phyloP scores from a whole-genome alignment of 2,797 vertebrate genomes.

The Erpetoichthys calabaricus region DNA sequence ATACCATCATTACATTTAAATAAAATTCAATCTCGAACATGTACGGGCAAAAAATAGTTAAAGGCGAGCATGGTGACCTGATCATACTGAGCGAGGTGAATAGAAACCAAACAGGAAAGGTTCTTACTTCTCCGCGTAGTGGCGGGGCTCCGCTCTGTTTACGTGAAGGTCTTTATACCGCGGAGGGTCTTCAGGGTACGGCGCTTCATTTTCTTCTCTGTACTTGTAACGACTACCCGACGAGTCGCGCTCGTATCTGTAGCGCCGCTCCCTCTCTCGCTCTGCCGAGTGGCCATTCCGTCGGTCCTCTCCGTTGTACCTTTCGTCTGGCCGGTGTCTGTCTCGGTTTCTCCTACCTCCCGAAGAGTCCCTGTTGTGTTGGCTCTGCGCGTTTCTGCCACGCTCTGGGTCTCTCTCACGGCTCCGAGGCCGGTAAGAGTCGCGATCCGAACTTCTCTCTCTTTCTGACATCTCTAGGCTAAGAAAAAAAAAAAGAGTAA shows the following conservation, averaged over 20 bases:
- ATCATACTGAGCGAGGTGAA: no score
- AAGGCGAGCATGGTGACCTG: no score
- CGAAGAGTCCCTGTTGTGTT: background rate
- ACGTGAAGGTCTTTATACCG: conserved; percentile 15
- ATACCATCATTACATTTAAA: no score
- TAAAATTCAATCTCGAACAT: no score
- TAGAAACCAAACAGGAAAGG: background rate
- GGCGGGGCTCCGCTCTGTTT: background rate
- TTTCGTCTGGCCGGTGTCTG: conserved; percentile 4
- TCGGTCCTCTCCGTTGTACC: conserved; percentile 13
- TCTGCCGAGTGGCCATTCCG: conserved; percentile 23
- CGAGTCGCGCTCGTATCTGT: background rate
- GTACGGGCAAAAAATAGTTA: no score
- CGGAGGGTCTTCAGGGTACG: conserved; percentile 21
- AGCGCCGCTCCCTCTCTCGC: conserved; percentile 18
- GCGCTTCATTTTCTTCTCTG: conserved; percentile 23
- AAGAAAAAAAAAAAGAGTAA: no score
- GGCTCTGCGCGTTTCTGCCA: conserved; percentile 4
- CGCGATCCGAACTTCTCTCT: conserved; percentile 22
- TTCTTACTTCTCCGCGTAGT: conserved; percentile 29
- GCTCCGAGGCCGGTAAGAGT: conserved; percentile 20
- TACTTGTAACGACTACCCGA: conserved; percentile 2
- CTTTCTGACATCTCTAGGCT: conserved; percentile 28
- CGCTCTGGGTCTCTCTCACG: conserved; percentile 22
- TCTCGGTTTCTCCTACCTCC: conserved; percentile 18